phyloP scores from a whole-genome alignment of 2,888 invertebrate genomes.

The Oscheius sp. region DNA sequence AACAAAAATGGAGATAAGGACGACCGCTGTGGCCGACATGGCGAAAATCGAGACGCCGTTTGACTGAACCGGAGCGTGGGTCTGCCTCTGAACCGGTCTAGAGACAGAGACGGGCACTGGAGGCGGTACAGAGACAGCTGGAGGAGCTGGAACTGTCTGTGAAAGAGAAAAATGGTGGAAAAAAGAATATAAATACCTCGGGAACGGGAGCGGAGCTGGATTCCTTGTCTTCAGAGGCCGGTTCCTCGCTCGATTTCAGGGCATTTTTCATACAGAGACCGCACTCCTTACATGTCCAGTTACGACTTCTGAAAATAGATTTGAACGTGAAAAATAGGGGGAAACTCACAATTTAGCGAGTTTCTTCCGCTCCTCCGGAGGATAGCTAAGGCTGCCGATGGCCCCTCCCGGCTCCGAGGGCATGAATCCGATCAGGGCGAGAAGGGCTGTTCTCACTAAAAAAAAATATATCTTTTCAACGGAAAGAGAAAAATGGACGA shows the following conservation, averaged over 20 bases:
- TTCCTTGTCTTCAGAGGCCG: background rate
- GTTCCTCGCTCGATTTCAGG: slow-evolving; percentile 39
- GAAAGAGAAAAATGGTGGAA: background rate
- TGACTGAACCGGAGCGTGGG: background rate
- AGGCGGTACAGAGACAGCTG: background rate
- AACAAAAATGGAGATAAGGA: slow-evolving; percentile 6
- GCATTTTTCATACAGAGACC: slow-evolving; percentile 52
- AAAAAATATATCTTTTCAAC: background rate
- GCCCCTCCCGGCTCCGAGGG: slow-evolving; percentile 89
- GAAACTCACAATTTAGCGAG: slow-evolving; percentile 31
- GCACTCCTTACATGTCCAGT: slow-evolving; percentile 58
- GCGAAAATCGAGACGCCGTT: slow-evolving; percentile 15
- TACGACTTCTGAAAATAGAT: slow-evolving; percentile 44
- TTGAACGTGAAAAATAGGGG: background rate
- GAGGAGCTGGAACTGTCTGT: background rate
- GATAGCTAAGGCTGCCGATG: slow-evolving; percentile 89
- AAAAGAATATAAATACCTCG: background rate
- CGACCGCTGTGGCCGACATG: background rate
- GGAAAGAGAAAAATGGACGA: no score
- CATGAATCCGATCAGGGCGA: slow-evolving; percentile 94
- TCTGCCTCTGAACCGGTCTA: no score
- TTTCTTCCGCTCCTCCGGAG: slow-evolving; percentile 82
- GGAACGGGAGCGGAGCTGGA: background rate
- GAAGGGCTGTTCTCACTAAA: slow-evolving; percentile 85
- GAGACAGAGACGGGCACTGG: no score